These are phyloP conservation scores for Ictalurus furcatus DNA, from an alignment of 2,113 vertebrate species.

Conservation along the genomic window DNA sequence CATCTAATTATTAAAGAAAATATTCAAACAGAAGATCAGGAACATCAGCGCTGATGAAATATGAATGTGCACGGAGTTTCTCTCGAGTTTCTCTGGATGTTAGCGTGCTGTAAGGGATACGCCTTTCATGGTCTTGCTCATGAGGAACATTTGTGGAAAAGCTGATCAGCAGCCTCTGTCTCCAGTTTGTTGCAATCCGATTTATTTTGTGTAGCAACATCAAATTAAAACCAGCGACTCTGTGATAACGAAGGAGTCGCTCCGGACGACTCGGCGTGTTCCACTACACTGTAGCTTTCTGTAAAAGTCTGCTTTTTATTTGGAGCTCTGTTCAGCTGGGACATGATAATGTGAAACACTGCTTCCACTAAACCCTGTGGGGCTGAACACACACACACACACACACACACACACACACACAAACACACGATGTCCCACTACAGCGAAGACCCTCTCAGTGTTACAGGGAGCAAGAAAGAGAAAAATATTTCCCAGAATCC, in stretches of 20 bases:
- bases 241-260: background rate
- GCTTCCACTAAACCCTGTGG: conserved; percentile 21
- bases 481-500: conserved; percentile 26
- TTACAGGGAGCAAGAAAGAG: conserved; percentile 8
- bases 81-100: background rate
- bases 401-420: conserved; percentile 16
- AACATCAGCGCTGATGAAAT: background rate
- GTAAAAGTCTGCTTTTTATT: conserved; percentile 5
- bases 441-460: conserved; percentile 7
- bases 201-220: conserved; percentile 15
- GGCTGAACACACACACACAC: conserved; percentile 11
- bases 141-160: conserved; percentile 10
- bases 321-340: conserved; percentile 13
- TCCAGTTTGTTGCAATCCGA: background rate
- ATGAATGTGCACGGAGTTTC: too few relatives aligned
- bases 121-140: background rate
- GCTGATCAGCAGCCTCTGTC: conserved; percentile 15
- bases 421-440: conserved; percentile 29
- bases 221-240: conserved; percentile 1
- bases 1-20: background rate
- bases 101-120: conserved; percentile 2
- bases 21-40: background rate
- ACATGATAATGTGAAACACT: conserved; percentile 22
- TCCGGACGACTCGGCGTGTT: background rate
- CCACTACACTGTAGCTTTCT: background rate